Base-by-base conservation (phyloP, 37 sponge, comb jelly and placozoan species). In the Spongilla lacustris region DNA sequence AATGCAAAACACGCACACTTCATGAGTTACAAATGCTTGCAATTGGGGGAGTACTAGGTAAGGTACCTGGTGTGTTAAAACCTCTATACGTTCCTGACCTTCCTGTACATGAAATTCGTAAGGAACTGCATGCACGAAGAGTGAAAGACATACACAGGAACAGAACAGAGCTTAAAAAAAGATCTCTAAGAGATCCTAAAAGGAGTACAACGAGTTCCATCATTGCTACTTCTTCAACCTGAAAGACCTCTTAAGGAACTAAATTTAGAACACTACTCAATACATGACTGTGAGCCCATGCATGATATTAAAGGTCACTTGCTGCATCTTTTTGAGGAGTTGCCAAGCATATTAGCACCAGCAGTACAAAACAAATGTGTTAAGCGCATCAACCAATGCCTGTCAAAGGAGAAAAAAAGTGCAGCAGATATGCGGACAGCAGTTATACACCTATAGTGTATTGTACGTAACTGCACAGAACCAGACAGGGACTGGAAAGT, bases 301-400 rank as follows among this genome's bases (percentile, higher is more conserved):
- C 78, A 77, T 46, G 78, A 77, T 41, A 3, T 77, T 5, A 77
- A 77, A 30, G 78, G 78, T 5, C 78, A 77, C 50, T 23, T 77
- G 25, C 50, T 48, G 4, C 36, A 77, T 13, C 78, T 77, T 23
- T 50, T 77, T 14, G 50, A 46, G 12, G 78, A 77, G 12, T 46
- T 77, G 17, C 78, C 78, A n/a, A 6, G 4, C 1, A 23, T 77
- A 2, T 50, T 77, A 3, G 50, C 78, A 36, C 25, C 48, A 4
- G 1, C 48, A 31, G n/a, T 77, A 48, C 36, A 77, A 77, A 22
- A 37, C 9, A 50, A 48, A 36, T 77, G 78, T 11, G 2, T 4
- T 5, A 27, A 77, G 28, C 4, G 36, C 41, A 46, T 77, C 4
- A 50, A 77, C n/a, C 4, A 46, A 48, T 46, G 49, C 24, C 12